phyloP scores from a whole-genome alignment of 2,113 vertebrate species.

The Rattus norvegicus region GRCr8 NC_086039.1:58037501-58038000 shows the following conservation, averaged over 20 bases:
- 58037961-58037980: slow-evolving; percentile 2
- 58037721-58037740: slow-evolving; percentile 4
- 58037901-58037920: slow-evolving; percentile 41
- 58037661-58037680: not conserved
- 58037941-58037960: slow-evolving; percentile 45
- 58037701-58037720: not conserved
- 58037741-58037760: not conserved
- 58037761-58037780: not conserved
- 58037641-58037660: not conserved
- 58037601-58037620: not conserved
- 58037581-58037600: not conserved
- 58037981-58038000: not conserved
- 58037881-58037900: not conserved
- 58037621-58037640: not conserved
- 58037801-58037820: not conserved
- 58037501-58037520: not conserved
- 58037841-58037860: not conserved
- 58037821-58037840: not conserved
- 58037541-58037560: not conserved
- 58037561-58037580: not conserved
- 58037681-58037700: not conserved
- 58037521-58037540: too few species aligned
- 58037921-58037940: not conserved
- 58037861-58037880: not conserved
- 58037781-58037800: not conserved